Base-by-base conservation (phyloP, 2,797 vertebrate genomes). In the Clarias pachynema region DNA sequence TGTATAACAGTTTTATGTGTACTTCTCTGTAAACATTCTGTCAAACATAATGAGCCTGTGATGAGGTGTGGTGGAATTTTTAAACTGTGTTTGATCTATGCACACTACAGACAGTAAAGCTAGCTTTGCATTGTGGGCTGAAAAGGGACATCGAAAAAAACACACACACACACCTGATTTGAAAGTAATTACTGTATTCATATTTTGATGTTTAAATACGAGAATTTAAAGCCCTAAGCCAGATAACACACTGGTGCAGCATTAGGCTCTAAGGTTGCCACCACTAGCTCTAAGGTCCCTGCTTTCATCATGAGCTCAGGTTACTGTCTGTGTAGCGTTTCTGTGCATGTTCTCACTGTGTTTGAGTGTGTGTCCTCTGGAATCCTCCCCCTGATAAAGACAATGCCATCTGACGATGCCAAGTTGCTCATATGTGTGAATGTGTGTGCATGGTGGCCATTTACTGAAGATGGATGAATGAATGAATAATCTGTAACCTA, bases 301-400 rank as follows among this genome's bases (percentile, higher is more conserved):
- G 57, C 10, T 79, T 79, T 5, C 2, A 62, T 79, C 57, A 22
- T 40, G 77, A 40, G 22, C 77, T 79, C 57, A 79, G 6, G 57
- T n/a, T 79, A 69, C 73, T 56, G 53, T 77, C 16, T 75, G 73
- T 62, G 22, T 59, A 2, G 22, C 40, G 34, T 79, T 40, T 79
- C 34, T 79, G 22, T 62, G 31, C 75, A 60, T 79, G 31, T n/a
- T 78, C 56, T 60, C 56, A 9, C 12, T 37, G 10, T 62, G 14
- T 26, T n/a, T 31, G 8, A 31, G 18, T 77, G 53, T 53, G 16
- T 57, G 4, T 31, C 26, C 16, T 56, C 16, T 75, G 49, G 49
- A 56, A 20, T 77, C 18, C 53, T 75, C 9, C 8, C 1, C 20
- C n/a, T 20, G 15, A 75, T 2, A 10, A 53, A 15, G 56, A 75